These are phyloP conservation scores for Meganola albula DNA, from an alignment of 2,888 invertebrate genomes.

Conservation along the genomic window DNA sequence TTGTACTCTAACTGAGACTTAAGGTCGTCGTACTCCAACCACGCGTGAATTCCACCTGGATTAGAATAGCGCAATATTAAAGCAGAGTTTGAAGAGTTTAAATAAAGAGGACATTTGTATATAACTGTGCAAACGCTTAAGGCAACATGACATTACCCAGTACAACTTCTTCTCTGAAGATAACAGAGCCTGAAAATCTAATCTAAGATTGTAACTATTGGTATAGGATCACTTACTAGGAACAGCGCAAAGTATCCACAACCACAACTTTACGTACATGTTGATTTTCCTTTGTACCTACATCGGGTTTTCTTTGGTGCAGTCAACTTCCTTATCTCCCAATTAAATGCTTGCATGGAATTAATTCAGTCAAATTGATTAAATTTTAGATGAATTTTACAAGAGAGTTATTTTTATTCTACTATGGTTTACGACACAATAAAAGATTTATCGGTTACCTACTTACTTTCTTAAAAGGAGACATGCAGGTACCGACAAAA, in stretches of 20 bases:
- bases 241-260: conserved; percentile 20
- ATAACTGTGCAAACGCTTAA: too few relatives aligned
- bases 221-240: conserved; percentile 28
- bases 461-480: too few relatives aligned
- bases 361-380: conserved; percentile 22
- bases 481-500: too few relatives aligned
- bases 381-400: conserved; percentile 14
- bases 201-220: background rate
- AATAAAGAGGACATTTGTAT: too few relatives aligned
- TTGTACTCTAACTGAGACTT: conserved; percentile 19
- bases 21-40: conserved; percentile 14
- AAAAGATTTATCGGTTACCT: too few relatives aligned
- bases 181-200: background rate
- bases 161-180: too few relatives aligned
- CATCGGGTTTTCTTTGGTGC: conserved; percentile 13
- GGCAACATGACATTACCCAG: too few relatives aligned
- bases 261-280: conserved; percentile 24
- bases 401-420: background rate
- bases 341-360: conserved; percentile 31
- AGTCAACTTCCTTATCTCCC: conserved; percentile 33
- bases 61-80: conserved; percentile 6
- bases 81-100: background rate
- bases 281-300: conserved; percentile 10
- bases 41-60: conserved; percentile 20
- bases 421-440: conserved; percentile 1